A percentile compares a stretch with the other conserved stretches of the same genome.
These are phyloP conservation scores for Hipparchia semele DNA, from an alignment of 2,888 invertebrate species.

Conservation along the genomic window DNA sequence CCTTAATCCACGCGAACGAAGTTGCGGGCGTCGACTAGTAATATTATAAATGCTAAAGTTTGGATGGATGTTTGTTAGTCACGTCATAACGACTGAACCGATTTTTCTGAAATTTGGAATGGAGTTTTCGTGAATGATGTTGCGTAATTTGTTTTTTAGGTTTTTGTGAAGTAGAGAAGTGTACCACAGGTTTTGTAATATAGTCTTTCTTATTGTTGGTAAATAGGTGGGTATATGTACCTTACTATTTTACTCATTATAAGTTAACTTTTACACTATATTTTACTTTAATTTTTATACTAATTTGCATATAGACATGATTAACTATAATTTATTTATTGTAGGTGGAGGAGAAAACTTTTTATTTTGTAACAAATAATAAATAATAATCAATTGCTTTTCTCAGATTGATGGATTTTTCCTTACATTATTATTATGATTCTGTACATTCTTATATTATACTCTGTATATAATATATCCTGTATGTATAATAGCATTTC, in stretches of 20 bases:
- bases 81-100: too few relatives aligned
- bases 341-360: background rate
- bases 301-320: background rate
- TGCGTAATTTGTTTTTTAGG: too few relatives aligned
- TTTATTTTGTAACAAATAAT: background rate
- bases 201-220: background rate
- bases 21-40: too few relatives aligned
- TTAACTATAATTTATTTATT: slow-evolving; percentile 1
- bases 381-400: background rate
- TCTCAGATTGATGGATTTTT: background rate
- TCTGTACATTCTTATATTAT: background rate
- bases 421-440: background rate
- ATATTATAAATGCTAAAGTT: too few relatives aligned
- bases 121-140: too few relatives aligned
- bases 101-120: too few relatives aligned
- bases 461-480: background rate
- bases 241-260: background rate
- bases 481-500: background rate
- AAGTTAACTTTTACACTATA: background rate
- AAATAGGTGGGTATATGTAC: background rate
- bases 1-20: too few relatives aligned
- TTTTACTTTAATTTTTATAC: background rate
- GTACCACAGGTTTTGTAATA: background rate
- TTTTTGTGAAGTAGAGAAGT: background rate
- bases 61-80: too few relatives aligned